Evolutionary conservation across 1,140 invertebrate genomes (phyloP), one percentile per base, ranked within the genome.

Genomic region (Brachionus angularis): DNA sequence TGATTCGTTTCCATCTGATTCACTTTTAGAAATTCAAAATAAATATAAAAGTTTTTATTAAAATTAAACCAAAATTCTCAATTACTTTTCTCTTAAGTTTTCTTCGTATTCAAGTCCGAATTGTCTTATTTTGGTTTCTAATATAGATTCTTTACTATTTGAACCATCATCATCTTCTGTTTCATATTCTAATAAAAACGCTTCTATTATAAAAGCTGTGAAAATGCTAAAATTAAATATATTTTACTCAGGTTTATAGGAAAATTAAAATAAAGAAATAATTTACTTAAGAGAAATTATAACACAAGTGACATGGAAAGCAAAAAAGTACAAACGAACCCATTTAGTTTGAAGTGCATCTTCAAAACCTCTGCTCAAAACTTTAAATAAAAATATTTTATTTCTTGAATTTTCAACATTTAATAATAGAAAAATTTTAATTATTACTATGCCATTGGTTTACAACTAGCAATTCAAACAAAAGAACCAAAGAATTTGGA

Each of bases 401-500:
- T n/a, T n/a, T n/a, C n/a, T n/a, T n/a, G n/a, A n/a, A n/a, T n/a
- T n/a, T n/a, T n/a, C n/a, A n/a, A n/a, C n/a, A n/a, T n/a, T n/a
- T n/a, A n/a, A n/a, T n/a, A n/a, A n/a, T n/a, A n/a, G n/a, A 18
- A 29, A 27, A n/a, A 39, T 25, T 52, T 12, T 27, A 82, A 82
- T 81, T 82, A 80, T 84, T 84, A 83, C 83, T 81, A 79, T 85
- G 84, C 84, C 84, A 85, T 73, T 85, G 84, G 75, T 85, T 85
- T 50, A 85, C 84, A 29, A 85, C 83, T 46, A 80, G 84, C 3
- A 85, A 76, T 72, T 84, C 83, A 77, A 84, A 84, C 47, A 85
- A 75, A 2, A 84, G 72, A 10, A 85, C 81, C 64, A 85, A 75
- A 12, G 84, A 76, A 53, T 78, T 78, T 7, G 81, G 50, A 53